phyloP scores from a whole-genome alignment of 2,113 vertebrate species.

The Symphodus melops region DNA sequence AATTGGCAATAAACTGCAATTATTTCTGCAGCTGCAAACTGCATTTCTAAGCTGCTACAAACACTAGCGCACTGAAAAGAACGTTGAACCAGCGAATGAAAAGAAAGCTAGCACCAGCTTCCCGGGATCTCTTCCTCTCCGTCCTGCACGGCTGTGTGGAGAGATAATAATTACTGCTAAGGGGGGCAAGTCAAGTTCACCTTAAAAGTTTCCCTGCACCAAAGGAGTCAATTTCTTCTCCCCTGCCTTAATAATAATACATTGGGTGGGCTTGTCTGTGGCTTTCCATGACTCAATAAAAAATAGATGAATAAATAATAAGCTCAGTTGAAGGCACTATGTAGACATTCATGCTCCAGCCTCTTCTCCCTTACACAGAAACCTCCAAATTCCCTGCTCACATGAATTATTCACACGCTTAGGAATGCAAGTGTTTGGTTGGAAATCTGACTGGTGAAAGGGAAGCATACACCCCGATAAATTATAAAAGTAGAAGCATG shows the following conservation, averaged over 20 bases:
- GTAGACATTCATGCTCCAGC: conserved; percentile 53
- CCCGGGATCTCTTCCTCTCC: conserved; percentile 43
- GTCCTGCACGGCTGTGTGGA: conserved; percentile 45
- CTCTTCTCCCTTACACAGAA: conserved; percentile 51
- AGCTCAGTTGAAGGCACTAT: conserved; percentile 70
- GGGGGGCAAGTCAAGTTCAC: conserved; percentile 56
- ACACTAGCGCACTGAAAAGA: conserved; percentile 34
- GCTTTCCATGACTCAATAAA: conserved; percentile 68
- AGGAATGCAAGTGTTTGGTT: conserved; percentile 45
- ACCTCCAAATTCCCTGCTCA: conserved; percentile 51
- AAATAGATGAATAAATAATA: conserved; percentile 80
- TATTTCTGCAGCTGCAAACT: conserved; percentile 81
- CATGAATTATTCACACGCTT: conserved; percentile 73
- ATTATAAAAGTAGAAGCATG: conserved; percentile 12
- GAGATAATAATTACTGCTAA: conserved; percentile 77
- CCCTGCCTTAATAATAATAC: conserved; percentile 59
- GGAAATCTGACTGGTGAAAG: conserved; percentile 37
- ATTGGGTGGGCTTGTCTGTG: conserved; percentile 59
- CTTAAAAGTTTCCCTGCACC: conserved; percentile 61
- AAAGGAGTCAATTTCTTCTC: conserved; percentile 67
- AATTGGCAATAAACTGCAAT: conserved; percentile 86
- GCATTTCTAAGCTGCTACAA: conserved; percentile 63
- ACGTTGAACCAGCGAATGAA: conserved; percentile 57
- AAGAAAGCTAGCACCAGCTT: conserved; percentile 60
- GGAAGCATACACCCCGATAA: conserved; percentile 30